Evolutionary conservation across 1,140 invertebrate genomes (phyloP).

Genomic region (Alviniconcha marisindica): DNA sequence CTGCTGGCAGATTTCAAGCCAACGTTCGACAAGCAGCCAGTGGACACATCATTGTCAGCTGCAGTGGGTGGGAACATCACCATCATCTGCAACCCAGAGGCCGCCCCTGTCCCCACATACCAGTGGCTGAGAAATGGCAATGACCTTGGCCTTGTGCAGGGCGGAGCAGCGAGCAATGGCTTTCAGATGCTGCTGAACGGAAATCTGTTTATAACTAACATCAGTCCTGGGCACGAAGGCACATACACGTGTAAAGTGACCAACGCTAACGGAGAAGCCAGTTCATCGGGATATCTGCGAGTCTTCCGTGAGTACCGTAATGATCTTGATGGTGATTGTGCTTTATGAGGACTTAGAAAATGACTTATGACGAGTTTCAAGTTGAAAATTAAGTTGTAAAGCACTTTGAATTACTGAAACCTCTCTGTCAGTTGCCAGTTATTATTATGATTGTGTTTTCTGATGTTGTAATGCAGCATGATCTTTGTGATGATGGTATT

Average conservation of each 20-base stretch:
- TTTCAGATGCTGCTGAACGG: conserved; percentile 63
- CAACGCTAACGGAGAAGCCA: conserved; percentile 56
- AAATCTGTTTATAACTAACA: conserved; percentile 54
- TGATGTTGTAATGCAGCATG: no score
- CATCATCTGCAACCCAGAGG: conserved; percentile 94
- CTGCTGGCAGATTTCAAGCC: conserved; percentile 88
- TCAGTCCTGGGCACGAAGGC: conserved; percentile 51
- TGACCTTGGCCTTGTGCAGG: conserved; percentile 79
- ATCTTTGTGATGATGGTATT: no score
- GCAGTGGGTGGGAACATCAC: conserved; percentile 94
- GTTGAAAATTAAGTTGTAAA: no score
- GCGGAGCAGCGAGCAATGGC: conserved; percentile 39
- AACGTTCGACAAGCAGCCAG: conserved; percentile 91
- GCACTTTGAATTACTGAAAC: no score
- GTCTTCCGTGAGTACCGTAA: neutral
- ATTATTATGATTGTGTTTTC: no score
- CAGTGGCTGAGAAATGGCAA: conserved; percentile 93
- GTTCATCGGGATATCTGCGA: conserved; percentile 4
- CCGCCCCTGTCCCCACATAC: conserved; percentile 86
- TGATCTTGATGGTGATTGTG: neutral
- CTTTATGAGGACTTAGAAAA: neutral
- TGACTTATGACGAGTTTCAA: neutral
- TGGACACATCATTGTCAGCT: conserved; percentile 92
- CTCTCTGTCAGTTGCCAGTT: no score
- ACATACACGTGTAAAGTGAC: conserved; percentile 62